These are phyloP conservation scores for Chrysogorgia sp. DNA, from an alignment of 92 coral and sea anemone genomes.

Conservation along the genomic window DNA sequence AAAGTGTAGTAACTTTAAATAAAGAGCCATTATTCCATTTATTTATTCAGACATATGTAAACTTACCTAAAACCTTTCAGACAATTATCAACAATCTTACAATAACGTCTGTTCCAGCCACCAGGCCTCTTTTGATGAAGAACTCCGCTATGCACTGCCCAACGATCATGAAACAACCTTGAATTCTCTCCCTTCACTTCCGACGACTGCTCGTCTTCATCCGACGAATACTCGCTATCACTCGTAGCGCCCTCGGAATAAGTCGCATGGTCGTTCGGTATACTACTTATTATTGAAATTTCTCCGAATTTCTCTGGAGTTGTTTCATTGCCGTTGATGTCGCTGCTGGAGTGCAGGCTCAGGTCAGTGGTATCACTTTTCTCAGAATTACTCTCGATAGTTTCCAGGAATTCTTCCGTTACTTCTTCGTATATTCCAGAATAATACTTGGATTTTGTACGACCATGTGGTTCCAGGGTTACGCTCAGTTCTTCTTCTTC, in stretches of 20 bases:
- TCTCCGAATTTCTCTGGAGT: not conserved
- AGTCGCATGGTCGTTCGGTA: slow-evolving; percentile 8
- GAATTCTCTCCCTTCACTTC: slow-evolving; percentile 18
- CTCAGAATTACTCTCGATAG: not conserved
- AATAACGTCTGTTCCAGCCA: slow-evolving; percentile 90
- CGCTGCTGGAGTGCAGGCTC: not conserved
- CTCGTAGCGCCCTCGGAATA: slow-evolving; percentile 30
- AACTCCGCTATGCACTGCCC: slow-evolving; percentile 87
- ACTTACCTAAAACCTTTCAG: slow-evolving; percentile 82
- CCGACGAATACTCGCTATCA: slow-evolving; percentile 38
- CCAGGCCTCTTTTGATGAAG: slow-evolving; percentile 85
- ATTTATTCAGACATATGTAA: not conserved
- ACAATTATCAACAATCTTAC: slow-evolving; percentile 76
- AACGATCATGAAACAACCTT: slow-evolving; percentile 79
- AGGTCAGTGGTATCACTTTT: too few species aligned
- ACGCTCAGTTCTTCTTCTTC: slow-evolving; percentile 5
- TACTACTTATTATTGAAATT: not conserved
- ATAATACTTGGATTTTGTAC: slow-evolving; percentile 11
- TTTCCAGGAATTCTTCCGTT: slow-evolving; percentile 13
- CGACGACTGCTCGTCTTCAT: slow-evolving; percentile 15
- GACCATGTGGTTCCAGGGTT: not conserved
- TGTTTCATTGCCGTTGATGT: not conserved
- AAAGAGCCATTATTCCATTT: not conserved
- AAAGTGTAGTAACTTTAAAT: too few species aligned
- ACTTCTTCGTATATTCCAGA: slow-evolving; percentile 46